Conservation (phyloP, 2,888 invertebrate genomes). For the Odontocolon sp. region DNA sequence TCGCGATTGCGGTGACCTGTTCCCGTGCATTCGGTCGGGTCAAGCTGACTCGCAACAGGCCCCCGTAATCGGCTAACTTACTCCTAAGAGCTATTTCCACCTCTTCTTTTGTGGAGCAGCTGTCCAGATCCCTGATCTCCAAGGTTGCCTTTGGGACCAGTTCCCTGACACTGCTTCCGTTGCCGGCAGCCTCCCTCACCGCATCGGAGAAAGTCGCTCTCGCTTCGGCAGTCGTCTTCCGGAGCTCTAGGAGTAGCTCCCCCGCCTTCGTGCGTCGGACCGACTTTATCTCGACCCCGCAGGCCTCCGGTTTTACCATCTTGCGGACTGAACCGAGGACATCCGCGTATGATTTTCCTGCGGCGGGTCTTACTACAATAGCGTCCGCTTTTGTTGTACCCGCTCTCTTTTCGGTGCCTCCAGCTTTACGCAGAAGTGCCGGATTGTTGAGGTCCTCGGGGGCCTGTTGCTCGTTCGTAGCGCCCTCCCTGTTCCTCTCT, state of each 20-base stretch:
- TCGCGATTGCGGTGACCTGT: not conserved
- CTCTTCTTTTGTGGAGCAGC: not conserved
- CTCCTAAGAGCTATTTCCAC: not conserved
- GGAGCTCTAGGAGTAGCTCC: conserved; percentile 8
- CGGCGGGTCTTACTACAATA: conserved; percentile 6
- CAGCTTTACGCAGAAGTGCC: too few species aligned
- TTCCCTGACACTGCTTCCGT: not conserved
- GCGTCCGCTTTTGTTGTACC: conserved; percentile 22
- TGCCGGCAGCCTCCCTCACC: not conserved
- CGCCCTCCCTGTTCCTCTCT: too few species aligned
- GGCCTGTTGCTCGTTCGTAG: too few species aligned
- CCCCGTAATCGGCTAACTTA: not conserved
- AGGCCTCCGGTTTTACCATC: not conserved
- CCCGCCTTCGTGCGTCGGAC: conserved; percentile 9
- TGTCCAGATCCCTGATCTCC: conserved; percentile 33
- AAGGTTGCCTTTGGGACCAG: not conserved
- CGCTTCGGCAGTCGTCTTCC: not conserved
- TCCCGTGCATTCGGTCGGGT: not conserved
- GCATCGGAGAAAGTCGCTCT: conserved; percentile 5
- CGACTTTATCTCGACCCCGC: not conserved
- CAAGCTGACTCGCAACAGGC: not conserved
- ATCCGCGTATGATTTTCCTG: conserved; percentile 31
- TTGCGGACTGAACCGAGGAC: conserved; percentile 6
- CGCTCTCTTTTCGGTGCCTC: too few species aligned
- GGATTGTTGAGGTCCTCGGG: too few species aligned